phyloP scores from a whole-genome alignment of 2,113 vertebrate genomes.

The Leucoraja erinaceus region DNA sequence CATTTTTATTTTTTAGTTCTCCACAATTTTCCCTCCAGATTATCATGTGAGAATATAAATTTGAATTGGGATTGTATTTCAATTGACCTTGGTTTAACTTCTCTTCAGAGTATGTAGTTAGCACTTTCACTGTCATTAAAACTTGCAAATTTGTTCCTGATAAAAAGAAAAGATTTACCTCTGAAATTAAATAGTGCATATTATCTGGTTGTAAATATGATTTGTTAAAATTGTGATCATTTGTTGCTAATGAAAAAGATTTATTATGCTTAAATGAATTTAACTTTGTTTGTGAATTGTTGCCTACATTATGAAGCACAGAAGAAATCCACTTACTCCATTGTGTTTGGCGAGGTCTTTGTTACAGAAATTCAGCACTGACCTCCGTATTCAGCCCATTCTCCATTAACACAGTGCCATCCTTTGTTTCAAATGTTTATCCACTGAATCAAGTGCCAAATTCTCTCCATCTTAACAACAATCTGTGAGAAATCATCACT shows the following conservation, averaged over 20 bases:
- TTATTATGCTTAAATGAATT: not conserved
- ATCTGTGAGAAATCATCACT: not conserved
- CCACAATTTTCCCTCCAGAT: not conserved
- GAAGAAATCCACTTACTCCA: not conserved
- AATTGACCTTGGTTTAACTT: not conserved
- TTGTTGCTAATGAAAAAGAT: not conserved
- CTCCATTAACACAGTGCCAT: not conserved
- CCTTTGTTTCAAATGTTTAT: slow-evolving; percentile 1
- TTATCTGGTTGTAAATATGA: not conserved
- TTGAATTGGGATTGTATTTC: not conserved
- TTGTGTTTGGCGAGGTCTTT: not conserved
- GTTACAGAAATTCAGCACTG: not conserved
- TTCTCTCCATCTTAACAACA: not conserved
- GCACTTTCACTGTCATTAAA: not conserved
- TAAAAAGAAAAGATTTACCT: not conserved
- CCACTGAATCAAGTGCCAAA: not conserved
- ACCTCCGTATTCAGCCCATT: not conserved
- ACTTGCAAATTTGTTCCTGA: not conserved
- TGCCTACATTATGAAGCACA: not conserved
- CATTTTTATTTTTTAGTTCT: not conserved
- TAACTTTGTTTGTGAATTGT: not conserved
- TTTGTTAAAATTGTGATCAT: not conserved
- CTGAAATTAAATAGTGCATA: not conserved
- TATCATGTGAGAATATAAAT: not conserved
- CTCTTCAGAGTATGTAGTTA: not conserved